Percentiles rank a stretch among this genome's conserved stretches.
Evolutionary conservation across 30 jellyfish, hydroid and myxozoan genomes (phyloP).

Genomic region (Aurelia coerulea): DNA sequence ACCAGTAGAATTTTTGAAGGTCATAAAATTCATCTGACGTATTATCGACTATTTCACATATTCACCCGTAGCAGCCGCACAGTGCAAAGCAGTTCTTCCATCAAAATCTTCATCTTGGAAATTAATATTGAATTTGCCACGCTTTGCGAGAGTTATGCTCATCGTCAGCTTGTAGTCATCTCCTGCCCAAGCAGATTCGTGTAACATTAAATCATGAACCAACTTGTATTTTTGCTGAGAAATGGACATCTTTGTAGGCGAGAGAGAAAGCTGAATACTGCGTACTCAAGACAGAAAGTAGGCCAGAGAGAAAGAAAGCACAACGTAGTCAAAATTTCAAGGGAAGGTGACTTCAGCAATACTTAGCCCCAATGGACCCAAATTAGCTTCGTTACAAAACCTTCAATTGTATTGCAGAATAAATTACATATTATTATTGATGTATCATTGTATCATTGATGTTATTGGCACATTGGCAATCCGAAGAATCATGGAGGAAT

Average conservation of each 20-base stretch:
- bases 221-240: constrained; percentile 30
- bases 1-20: too few relatives aligned
- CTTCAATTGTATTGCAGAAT: too few relatives aligned
- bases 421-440: too few relatives aligned
- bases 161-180: constrained; percentile 24
- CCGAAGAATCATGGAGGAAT: too few relatives aligned
- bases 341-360: background rate
- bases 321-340: background rate
- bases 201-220: constrained; percentile 64
- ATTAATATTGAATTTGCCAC: constrained; percentile 58
- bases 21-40: too few relatives aligned
- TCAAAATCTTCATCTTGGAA: constrained; percentile 59
- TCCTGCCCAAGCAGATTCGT: constrained; percentile 68
- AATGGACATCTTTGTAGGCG: constrained; percentile 11
- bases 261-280: background rate
- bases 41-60: too few relatives aligned
- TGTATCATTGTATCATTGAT: too few relatives aligned
- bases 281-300: background rate
- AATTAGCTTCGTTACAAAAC: too few relatives aligned
- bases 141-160: background rate
- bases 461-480: too few relatives aligned
- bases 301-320: background rate
- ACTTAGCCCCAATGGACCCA: too few relatives aligned
- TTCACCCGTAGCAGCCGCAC: too few relatives aligned
- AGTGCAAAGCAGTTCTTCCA: constrained; percentile 61